These are phyloP conservation scores for Bergia puertoricense DNA, from an alignment of 92 coral and sea anemone species.

Conservation along the genomic window DNA sequence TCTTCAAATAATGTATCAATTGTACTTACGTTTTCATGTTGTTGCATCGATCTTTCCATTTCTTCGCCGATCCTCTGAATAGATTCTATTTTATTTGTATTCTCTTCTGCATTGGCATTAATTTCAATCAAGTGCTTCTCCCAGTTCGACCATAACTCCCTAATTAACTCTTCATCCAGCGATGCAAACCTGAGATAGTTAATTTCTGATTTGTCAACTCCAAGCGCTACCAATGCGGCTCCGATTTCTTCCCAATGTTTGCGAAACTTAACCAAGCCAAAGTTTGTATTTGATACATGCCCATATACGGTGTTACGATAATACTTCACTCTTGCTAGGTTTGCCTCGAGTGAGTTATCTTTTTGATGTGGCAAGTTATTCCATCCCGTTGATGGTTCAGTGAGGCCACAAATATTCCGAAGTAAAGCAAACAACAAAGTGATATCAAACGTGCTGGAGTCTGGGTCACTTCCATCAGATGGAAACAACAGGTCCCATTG, in stretches of 20 bases:
- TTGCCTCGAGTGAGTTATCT: neutral
- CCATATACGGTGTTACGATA: neutral
- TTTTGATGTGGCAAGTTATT: too few relatives aligned
- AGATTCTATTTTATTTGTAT: too few relatives aligned
- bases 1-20: too few relatives aligned
- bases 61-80: too few relatives aligned
- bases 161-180: neutral
- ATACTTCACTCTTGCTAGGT: slow-evolving; percentile 7
- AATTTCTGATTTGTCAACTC: neutral
- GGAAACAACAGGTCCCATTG: too few relatives aligned
- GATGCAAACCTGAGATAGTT: neutral
- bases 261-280: neutral
- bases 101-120: neutral
- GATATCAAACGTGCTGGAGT: too few relatives aligned
- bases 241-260: neutral
- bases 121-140: neutral
- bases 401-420: too few relatives aligned
- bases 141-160: neutral
- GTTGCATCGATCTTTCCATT: too few relatives aligned
- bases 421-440: too few relatives aligned
- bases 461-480: too few relatives aligned
- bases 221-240: neutral
- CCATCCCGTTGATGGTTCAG: too few relatives aligned
- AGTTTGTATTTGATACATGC: neutral
- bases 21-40: too few relatives aligned